phyloP scores from a whole-genome alignment of 92 coral and sea anemone genomes.

The Bergia puertoricense region DNA sequence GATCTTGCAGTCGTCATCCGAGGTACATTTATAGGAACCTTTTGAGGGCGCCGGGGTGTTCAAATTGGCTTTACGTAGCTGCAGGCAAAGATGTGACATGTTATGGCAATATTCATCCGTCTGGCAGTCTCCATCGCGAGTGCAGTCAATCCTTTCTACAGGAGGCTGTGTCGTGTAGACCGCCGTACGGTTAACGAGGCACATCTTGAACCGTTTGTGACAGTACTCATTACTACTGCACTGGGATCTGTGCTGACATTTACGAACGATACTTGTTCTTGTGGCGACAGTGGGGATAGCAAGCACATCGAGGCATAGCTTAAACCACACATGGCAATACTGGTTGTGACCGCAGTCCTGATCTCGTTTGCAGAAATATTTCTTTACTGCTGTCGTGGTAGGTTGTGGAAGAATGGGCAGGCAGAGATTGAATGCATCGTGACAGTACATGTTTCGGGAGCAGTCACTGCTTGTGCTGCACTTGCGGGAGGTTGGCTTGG shows the following conservation, averaged over 20 bases:
- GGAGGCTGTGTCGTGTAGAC: constrained; percentile 3
- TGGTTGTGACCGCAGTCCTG: constrained; percentile 34
- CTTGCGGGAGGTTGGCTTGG: background rate
- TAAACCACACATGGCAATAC: constrained; percentile 24
- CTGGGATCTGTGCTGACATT: background rate
- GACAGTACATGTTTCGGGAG: constrained; percentile 19
- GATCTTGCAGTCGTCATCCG: constrained; percentile 42
- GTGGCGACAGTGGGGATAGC: constrained; percentile 34
- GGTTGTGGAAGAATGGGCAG: constrained; percentile 7
- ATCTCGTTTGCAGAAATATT: background rate
- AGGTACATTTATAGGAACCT: constrained; percentile 30
- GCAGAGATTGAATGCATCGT: constrained; percentile 13
- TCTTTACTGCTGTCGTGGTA: constrained; percentile 1
- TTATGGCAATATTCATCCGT: constrained; percentile 41
- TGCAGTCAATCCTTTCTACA: constrained; percentile 25
- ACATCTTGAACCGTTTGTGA: constrained; percentile 6
- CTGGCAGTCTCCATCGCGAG: constrained; percentile 29
- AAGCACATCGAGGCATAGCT: constrained; percentile 16
- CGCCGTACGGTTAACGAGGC: constrained; percentile 7
- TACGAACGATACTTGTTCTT: constrained; percentile 26
- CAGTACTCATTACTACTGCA: constrained; percentile 32
- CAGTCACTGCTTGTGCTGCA: constrained; percentile 14
- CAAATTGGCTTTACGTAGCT: constrained; percentile 2
- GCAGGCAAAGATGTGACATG: constrained; percentile 37
- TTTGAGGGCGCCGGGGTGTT: background rate